Base-by-base conservation (phyloP, 2,888 invertebrate genomes). In the Tetropium fuscum region DNA sequence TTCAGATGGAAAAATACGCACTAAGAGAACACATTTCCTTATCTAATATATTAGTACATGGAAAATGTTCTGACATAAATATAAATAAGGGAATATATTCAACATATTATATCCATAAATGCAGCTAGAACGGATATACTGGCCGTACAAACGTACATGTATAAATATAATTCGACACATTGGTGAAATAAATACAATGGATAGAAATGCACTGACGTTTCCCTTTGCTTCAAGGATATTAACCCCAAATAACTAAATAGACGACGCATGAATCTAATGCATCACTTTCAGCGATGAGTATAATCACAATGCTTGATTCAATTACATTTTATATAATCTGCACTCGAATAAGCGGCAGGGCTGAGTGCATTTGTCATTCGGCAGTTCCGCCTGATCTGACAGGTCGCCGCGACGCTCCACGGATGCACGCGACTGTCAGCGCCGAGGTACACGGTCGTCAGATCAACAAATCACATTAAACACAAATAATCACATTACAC, bases 381-480 rank as follows among this genome's bases (percentile, higher is more conserved):
- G 73, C 70, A 78, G 80, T 81, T 81, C 79, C 79, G 81, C 78
- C 74, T 78, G 80, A 80, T 81, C 81, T 81, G 81, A 81, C 78
- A 77, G 78, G 76, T 78, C 77, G 77, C 81, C 84, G 72, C 73
- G 70, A 65, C 69, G 68, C 63, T 66, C 53, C 58, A 59, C 62
- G 59, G 63, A 61, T 66, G 82, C 84, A 82, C 83, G 84, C 84
- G 83, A 82, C 82, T 83, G 82, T 82, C 70, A 82, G 79, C 70
- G 63, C 63, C 78, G 77, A 76, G 78, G 77, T 77, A 76, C 73
- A 74, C 75, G 76, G 74, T 69, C 78, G 79, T 80, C 80, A 79
- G 78, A 78, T 78, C 78, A 77, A 79, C 80, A 80, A 81, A 81
- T 81, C 81, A 80, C 80, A 81, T 81, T 81, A 81, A 80, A 81